phyloP scores from a whole-genome alignment of 1,140 invertebrate species.

The Zaprionus kolodkinae region DNA sequence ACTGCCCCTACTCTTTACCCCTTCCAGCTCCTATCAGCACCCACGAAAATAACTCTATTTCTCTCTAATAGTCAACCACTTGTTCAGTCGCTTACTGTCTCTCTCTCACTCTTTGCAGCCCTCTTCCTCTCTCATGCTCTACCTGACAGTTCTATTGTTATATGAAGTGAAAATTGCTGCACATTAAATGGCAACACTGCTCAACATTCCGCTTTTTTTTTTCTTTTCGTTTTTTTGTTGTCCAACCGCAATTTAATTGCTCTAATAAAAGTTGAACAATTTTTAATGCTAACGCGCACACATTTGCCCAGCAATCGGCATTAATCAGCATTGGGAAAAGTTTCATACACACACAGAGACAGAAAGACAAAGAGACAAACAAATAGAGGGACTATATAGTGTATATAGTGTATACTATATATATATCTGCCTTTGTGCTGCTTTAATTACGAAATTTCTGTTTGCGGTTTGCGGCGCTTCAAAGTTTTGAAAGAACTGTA shows the following conservation, averaged over 20 bases:
- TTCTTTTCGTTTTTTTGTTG: background rate
- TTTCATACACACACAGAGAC: no score
- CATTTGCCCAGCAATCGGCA: slow-evolving; percentile 72
- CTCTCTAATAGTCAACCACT: slow-evolving; percentile 47
- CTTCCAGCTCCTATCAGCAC: background rate
- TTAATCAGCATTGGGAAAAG: slow-evolving; percentile 72
- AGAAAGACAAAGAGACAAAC: slow-evolving; percentile 16
- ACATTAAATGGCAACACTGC: slow-evolving; percentile 70
- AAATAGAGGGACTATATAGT: background rate
- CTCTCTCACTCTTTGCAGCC: background rate
- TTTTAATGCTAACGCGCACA: slow-evolving; percentile 80
- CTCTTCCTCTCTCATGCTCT: slow-evolving; percentile 29
- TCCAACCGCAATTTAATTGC: slow-evolving; percentile 75
- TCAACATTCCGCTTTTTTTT: slow-evolving; percentile 14
- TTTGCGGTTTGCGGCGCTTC: slow-evolving; percentile 58
- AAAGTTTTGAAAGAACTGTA: slow-evolving; percentile 6
- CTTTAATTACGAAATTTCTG: slow-evolving; percentile 62
- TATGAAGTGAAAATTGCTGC: slow-evolving; percentile 71
- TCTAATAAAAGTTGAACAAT: slow-evolving; percentile 76
- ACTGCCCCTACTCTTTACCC: background rate
- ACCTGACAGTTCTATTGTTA: slow-evolving; percentile 56
- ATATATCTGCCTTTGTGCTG: background rate
- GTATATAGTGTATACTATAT: slow-evolving; percentile 26
- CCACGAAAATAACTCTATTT: slow-evolving; percentile 55
- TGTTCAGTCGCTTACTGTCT: background rate